Base-by-base conservation (phyloP, 35 echinoderm and acorn worm genomes). In the Holothuria glaberrima region DNA sequence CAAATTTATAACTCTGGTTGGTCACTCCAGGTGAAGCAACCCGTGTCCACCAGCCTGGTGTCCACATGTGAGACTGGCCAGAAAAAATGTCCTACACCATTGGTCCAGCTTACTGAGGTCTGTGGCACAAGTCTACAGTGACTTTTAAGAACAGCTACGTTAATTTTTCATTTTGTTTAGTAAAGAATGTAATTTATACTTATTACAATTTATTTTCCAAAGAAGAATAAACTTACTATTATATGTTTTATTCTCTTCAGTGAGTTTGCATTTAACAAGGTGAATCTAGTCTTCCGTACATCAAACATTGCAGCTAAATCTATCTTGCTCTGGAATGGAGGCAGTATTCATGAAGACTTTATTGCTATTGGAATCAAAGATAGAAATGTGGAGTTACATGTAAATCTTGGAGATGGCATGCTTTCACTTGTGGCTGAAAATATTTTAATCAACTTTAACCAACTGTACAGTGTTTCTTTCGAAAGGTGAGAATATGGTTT, bases 321-420 rank as follows among this genome's bases (percentile, higher is more conserved):
- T 59, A 72, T 98, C 29, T 62, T 98, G 16, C 85, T 98, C 30
- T 98, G 96, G 96, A 84, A 92, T 69, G 96, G 96, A n/a, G 71
- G 26, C 44, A 69, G 72, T 48, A 75, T 86, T 31, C 58, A 87
- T 30, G 75, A 44, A 24, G 91, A 94, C 68, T 98, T 98, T 60
- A 90, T 98, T 5, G 80, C 90, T 5, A 18, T 98, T 0, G 96
- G 96, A 24, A 50, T 98, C 58, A 86, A 89, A 46, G 35, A 90
- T 56, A 25, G 89, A 45, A 36, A 58, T 56, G 62, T 94, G 18
- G 80, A 82, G 65, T 73, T 94, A 18, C 90, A 67, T 35, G 89
- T 89, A 31, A 92, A 98, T 64, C 93, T 98, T 1, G 96, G 96
- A 5, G 84, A 86, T 67, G 96, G 96, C 1, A 72, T 88, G 12